Percentiles rank a stretch among this genome's conserved stretches.
Conservation (phyloP, 2,113 vertebrate species). For the Oreochromis tanganicae region DNA sequence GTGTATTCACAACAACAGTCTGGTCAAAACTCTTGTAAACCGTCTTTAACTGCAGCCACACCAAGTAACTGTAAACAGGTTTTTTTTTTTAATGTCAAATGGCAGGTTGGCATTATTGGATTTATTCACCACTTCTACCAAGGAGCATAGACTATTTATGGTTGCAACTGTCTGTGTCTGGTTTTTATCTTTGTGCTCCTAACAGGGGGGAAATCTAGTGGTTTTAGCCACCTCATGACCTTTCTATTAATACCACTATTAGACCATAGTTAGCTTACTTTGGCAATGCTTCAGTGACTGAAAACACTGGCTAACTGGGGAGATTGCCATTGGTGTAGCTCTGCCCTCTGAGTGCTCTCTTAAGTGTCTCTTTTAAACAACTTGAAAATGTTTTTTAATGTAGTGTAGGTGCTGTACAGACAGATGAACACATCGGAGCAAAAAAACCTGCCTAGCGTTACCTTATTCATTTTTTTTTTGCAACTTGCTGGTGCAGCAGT, state of each 20-base stretch:
- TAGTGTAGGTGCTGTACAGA: not conserved
- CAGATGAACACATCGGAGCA: not conserved
- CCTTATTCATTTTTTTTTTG: not conserved
- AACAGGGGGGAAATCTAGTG: not conserved
- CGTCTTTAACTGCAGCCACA: not conserved
- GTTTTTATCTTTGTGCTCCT: not conserved
- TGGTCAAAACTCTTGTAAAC: slow-evolving; percentile 28
- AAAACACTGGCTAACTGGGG: not conserved
- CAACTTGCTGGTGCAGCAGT: not conserved
- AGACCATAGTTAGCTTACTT: not conserved
- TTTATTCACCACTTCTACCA: slow-evolving; percentile 4
- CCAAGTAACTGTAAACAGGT: not conserved
- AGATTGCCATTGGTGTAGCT: not conserved
- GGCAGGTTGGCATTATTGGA: not conserved
- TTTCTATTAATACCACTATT: not conserved
- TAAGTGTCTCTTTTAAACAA: not conserved
- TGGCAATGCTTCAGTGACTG: not conserved
- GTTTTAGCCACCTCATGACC: not conserved
- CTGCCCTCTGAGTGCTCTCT: not conserved
- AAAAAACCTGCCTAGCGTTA: not conserved
- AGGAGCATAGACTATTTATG: not conserved
- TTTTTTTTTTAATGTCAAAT: not conserved
- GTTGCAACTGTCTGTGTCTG: not conserved
- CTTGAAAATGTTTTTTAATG: not conserved
- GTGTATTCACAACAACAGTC: not conserved